Base-by-base conservation (phyloP, 1,140 invertebrate species). In the Zophobas morio region DNA sequence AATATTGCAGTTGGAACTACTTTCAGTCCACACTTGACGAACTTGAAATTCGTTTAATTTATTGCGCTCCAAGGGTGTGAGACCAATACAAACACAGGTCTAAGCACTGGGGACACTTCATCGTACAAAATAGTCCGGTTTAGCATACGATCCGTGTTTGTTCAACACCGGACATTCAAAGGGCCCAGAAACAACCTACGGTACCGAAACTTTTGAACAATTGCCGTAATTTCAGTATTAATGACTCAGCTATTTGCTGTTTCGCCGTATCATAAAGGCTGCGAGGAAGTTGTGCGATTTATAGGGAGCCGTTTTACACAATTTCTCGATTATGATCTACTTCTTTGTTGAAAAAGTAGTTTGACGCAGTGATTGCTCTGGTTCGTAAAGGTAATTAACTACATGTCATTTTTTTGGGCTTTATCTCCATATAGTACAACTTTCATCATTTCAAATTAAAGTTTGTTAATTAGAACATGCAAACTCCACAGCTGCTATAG, bases 41-140 rank as follows among this genome's bases (percentile, higher is more conserved):
- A 66, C 60, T 66, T 42, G 60, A 66, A 66, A 66, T 66, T 66
- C 60, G 60, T 66, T 66, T 66, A 66, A 66, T 66, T 66, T 66
- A 66, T 66, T 66, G 60, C 6, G 60, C 60, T 66, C 8, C 36
- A 33, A 32, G 37, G 60, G 60, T 42, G 39, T 42, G 39, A 66
- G 39, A 36, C 60, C 60, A 66, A 66, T 66, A 66, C 60, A 66
- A 66, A 66, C 60, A 66, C 60, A n/a, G 33, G n/a, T 66, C 60
- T 32, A 39, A 6, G 37, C 57, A n/a, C 36, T 36, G 36, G 57
- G 57, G 57, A 63, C 57, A 37, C 35, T 51, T 2, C 49, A 51
- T 6, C n/a, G 4, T 63, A 32, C 35, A 63, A 63, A 63, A 39
- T 63, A 63, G 57, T 39, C n/a, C 39, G 39, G 57, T 63, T 63